These are phyloP conservation scores for Heliconius ismenius DNA, from an alignment of 2,888 invertebrate genomes.

Conservation along the genomic window DNA sequence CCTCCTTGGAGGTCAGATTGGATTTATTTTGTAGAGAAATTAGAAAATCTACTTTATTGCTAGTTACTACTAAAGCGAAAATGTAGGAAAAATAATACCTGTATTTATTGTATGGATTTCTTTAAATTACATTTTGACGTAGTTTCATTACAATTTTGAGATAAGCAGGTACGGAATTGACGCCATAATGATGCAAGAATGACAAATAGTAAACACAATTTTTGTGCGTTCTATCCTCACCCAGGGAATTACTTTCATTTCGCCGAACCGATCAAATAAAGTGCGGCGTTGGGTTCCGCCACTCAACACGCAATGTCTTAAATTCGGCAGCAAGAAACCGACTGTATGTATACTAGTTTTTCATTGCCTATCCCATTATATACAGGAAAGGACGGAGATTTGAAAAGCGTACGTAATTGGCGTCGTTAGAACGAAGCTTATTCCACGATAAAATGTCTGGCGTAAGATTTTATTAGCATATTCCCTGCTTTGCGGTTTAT, in stretches of 20 bases:
- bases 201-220: neutral
- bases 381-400: neutral
- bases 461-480: conserved; percentile 16
- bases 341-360: neutral
- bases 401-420: neutral
- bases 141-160: neutral
- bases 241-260: neutral
- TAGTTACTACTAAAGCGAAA: neutral
- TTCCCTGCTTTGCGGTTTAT: conserved; percentile 15
- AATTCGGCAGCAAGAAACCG: neutral
- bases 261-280: neutral
- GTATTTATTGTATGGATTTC: neutral
- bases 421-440: conserved; percentile 7
- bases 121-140: neutral
- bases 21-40: conserved; percentile 19
- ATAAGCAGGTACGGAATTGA: neutral
- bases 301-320: neutral
- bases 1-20: conserved; percentile 15
- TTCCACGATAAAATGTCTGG: neutral
- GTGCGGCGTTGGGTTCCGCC: neutral
- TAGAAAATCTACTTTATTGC: conserved; percentile 15
- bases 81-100: neutral
- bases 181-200: neutral
- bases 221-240: neutral
- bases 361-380: too few species aligned